Evolutionary conservation across 2,797 vertebrate genomes (phyloP).

Genomic region (Crax fasciolata): DNA sequence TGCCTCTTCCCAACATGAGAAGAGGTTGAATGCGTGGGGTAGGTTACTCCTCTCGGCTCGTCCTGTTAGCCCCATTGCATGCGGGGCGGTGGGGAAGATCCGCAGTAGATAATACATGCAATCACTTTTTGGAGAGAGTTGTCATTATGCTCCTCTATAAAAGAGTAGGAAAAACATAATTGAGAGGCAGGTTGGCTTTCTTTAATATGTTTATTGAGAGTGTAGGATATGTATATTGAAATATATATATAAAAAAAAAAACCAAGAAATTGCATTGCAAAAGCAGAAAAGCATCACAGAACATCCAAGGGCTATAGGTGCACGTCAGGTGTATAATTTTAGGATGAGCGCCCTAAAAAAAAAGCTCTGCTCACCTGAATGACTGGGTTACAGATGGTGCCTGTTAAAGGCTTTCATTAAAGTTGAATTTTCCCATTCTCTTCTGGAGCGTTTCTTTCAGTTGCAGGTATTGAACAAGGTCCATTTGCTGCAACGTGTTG

Average conservation of each 20-base stretch:
- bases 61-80: neutral
- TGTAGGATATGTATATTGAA: neutral
- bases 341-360: accelerated
- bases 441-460: neutral
- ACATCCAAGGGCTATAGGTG: neutral
- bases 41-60: neutral
- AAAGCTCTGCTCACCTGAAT: neutral
- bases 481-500: slow-evolving; percentile 25
- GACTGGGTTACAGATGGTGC: neutral
- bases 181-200: neutral
- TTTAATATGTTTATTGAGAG: neutral
- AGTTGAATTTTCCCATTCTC: neutral
- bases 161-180: neutral
- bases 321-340: neutral
- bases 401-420: neutral
- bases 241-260: neutral
- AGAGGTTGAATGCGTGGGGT: neutral
- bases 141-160: neutral
- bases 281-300: neutral
- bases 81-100: neutral
- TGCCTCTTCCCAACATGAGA: neutral
- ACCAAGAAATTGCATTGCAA: neutral
- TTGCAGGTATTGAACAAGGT: neutral
- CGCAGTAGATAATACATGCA: accelerated
- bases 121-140: neutral